Base-by-base conservation (phyloP, 2,113 vertebrate species). In the Ursus arctos region DNA sequence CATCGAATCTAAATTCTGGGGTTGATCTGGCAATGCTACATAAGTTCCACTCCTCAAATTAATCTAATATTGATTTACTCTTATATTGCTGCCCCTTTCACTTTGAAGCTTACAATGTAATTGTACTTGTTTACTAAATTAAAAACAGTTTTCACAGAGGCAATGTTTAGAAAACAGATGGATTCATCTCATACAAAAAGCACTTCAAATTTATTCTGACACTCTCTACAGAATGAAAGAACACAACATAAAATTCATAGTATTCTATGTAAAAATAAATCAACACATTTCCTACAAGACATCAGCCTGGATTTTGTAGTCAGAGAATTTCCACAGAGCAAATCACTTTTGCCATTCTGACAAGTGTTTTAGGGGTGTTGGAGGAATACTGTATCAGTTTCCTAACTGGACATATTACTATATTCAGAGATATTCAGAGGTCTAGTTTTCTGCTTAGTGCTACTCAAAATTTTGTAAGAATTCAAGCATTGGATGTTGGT, bases 81-180 rank as follows among this genome's bases (percentile, higher is more conserved):
- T 76, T 91, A 93, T 77, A 74, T 91, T 63, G 40, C 5, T 65
- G 33, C 19, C 84, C 18, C 13, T 87, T 96, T 95, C 40, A 43
- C 22, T 88, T 86, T 84, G 33, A 90, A 96, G 26, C 43, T 61
- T 92, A 69, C 61, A 57, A 93, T 94, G 14, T 89, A 93, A 98
- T 96, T 96, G 71, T 57, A 71, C 61, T 97, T 96, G 82, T 74
- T 91, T 95, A 84, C 49, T 86, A 86, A 98, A 98, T 96, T 97
- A 98, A 82, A 92, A 97, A 47, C 83, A 63, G 5, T 57, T 95
- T 96, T 93, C 85, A 74, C 65, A 67, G 18, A 97, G 97, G 92
- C 61, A 92, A 79, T 98, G 89, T 67, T 97, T 97, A 88, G n/a
- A 97, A 85, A 92, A 57, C 59, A 79, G 94, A 97, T 92, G 86